Evolutionary conservation across 1,140 invertebrate genomes (phyloP).

Genomic region (Propsilocerus akamusi): DNA sequence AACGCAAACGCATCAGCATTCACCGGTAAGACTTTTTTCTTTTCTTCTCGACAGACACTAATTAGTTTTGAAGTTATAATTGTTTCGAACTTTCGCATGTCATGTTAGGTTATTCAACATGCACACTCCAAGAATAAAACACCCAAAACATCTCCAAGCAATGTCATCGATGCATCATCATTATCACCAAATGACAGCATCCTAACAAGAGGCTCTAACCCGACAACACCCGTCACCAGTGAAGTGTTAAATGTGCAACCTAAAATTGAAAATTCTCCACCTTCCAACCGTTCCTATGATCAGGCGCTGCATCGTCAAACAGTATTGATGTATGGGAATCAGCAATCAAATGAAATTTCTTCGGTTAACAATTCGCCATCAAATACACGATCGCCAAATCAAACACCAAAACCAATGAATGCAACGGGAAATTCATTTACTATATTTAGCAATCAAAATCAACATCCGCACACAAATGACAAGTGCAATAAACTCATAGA

Average conservation of each 20-base stretch:
- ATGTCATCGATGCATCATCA: slow-evolving; percentile 8
- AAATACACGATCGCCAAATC: slow-evolving; percentile 26
- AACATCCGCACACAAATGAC: not conserved
- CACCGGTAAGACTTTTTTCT: not conserved
- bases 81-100: not conserved
- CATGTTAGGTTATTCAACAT: slow-evolving; percentile 5
- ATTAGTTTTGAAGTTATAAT: slow-evolving; percentile 5
- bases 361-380: slow-evolving; percentile 14
- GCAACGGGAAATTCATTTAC: too few relatives aligned
- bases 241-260: slow-evolving; percentile 20
- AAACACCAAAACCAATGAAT: slow-evolving; percentile 12
- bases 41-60: slow-evolving; percentile 12
- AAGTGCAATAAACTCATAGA: not conserved
- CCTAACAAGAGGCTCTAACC: not conserved
- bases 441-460: too few relatives aligned
- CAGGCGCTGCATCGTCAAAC: slow-evolving; percentile 50
- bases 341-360: slow-evolving; percentile 19
- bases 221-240: slow-evolving; percentile 32
- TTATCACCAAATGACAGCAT: slow-evolving; percentile 10
- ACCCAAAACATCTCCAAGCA: slow-evolving; percentile 4
- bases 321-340: slow-evolving; percentile 66
- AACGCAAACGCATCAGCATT: slow-evolving; percentile 9
- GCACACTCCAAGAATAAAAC: not conserved
- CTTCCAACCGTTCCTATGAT: slow-evolving; percentile 27
- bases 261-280: slow-evolving; percentile 21